Evolutionary conservation across 2,113 vertebrate species (phyloP), one percentile per base, ranked within the genome.

Genomic region (Psettodes erumei): DNA sequence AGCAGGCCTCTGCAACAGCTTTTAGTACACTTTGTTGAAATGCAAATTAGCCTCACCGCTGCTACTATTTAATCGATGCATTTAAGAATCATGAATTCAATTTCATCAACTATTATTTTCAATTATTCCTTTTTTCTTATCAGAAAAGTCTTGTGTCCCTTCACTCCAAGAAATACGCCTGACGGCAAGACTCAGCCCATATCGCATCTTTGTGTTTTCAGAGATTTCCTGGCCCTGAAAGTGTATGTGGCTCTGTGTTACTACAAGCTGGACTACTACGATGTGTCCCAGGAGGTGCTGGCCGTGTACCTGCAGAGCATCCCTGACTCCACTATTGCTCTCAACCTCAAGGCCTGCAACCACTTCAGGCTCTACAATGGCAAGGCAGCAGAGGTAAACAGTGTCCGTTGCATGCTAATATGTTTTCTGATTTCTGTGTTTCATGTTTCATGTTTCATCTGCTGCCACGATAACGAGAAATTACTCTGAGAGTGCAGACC

Each of bases 281-380:
- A 99, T 66, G 96, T 99, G 30, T 99, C 98, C 30, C 97, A 99
- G 86, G 97, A 98, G 84, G 97, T 99, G 30, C 82, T 99, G 86
- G 96, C 97, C 0, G 95, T 97, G 74, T 99, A 99, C 91, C 96
- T 99, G 79, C 97, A 99, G 86, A 97, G 95, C 77, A 94, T 98
- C 74, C 96, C 98, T 2, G 98, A 99, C 86, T 99, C 97, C 54
- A 98, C 96, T 48, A 98, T 98, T 47, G 98, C 98, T 37, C 96
- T 99, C 76, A 99, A 99, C 85, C 96, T 99, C 5, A 99, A 99
- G 85, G 98, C 98, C 83, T 99, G 98, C 84, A 99, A 99, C 88
- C 95, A 97, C 86, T 99, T 98, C 84, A 95, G 96, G 82, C 96
- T 99, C 25, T 98, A 96, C 92, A 98, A 97, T 0, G 97, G 97